Evolutionary conservation across 2,888 invertebrate species (phyloP).

Genomic region (Herminia tarsipennalis): DNA sequence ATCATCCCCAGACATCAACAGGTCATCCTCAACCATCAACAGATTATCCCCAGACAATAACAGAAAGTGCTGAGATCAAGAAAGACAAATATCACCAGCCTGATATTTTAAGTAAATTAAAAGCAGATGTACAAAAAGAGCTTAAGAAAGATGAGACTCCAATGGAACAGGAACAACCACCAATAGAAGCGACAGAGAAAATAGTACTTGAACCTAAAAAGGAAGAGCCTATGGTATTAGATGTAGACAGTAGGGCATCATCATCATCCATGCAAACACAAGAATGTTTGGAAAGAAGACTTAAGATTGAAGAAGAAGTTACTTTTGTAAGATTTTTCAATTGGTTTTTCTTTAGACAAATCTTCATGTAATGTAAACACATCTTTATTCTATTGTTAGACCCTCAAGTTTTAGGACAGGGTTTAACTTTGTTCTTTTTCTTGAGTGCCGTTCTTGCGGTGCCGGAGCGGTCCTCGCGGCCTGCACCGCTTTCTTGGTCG

Average conservation of each 20-base stretch:
- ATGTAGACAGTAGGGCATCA: slow-evolving; percentile 19
- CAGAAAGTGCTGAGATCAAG: slow-evolving; percentile 5
- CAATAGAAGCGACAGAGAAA: slow-evolving; percentile 12
- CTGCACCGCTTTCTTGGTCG: too few relatives aligned
- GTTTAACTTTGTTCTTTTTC: too few relatives aligned
- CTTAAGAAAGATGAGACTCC: slow-evolving; percentile 7
- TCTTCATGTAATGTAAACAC: too few relatives aligned
- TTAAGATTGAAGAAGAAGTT: slow-evolving; percentile 79
- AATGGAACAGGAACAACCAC: background rate
- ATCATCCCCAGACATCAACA: slow-evolving; percentile 41
- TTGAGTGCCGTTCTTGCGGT: too few relatives aligned
- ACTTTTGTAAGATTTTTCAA: slow-evolving; percentile 68
- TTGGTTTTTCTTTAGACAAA: too few relatives aligned
- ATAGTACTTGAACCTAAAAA: slow-evolving; percentile 15
- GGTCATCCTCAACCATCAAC: slow-evolving; percentile 9
- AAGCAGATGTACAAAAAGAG: slow-evolving; percentile 38
- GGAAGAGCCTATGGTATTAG: slow-evolving; percentile 24
- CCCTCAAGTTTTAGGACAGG: too few relatives aligned
- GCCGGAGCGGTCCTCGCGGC: too few relatives aligned
- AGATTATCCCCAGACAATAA: slow-evolving; percentile 42
- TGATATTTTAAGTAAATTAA: slow-evolving; percentile 53
- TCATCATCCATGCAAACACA: slow-evolving; percentile 46
- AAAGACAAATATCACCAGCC: slow-evolving; percentile 49
- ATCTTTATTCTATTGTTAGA: too few relatives aligned
- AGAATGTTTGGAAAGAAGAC: slow-evolving; percentile 69